Evolutionary conservation across 1,140 invertebrate genomes (phyloP), one percentile per base, ranked within the genome.

Genomic region (Drosophila neocordata): DNA sequence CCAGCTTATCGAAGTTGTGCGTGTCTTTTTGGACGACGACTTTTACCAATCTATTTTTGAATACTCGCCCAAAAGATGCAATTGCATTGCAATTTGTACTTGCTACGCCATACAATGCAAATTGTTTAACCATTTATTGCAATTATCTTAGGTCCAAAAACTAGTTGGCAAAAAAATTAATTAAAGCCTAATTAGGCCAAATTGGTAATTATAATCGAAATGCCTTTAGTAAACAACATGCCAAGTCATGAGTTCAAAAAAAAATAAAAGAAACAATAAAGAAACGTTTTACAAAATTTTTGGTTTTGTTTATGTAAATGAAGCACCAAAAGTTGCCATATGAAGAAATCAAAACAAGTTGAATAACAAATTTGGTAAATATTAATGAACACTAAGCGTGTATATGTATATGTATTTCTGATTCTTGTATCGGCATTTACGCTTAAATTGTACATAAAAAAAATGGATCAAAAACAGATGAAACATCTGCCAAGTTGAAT

Each of bases 151-250:
- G 15, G 41, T 6, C 15, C 15, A 8, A n/a, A 11, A 48, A 48
- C 18, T 18, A 11, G 8, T 15, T 48, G 27, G 27, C 6, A 48
- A 48, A 18, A 15, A 44, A 15, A 15, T 44, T 15, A 18, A n/a
- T n/a, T 44, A 48, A 20, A 11, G 41, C 41, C 18, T 48, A 48
- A 48, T 48, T 20, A 48, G 41, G 41, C 20, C 41, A 48, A 48
- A 48, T 20, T 48, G 18, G 41, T 18, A 48, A 20, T 48, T 48
- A 48, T 15, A 48, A 48, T 2, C 41, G 3, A 48, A 48, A 48
- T 48, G 41, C 41, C 41, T 48, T 48, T 5, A 48, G 18, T 48
- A 18, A 48, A 13, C 38, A 41, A 6, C n/a, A 41, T 6, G 4
- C 41, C 1, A 15, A 48, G 41, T 20, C 41, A 48, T 9, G 41